A percentile compares a stretch with the other conserved stretches of the same genome.
phyloP scores from a whole-genome alignment of 2,888 invertebrate species.

The Boloria euphrosyne region DNA sequence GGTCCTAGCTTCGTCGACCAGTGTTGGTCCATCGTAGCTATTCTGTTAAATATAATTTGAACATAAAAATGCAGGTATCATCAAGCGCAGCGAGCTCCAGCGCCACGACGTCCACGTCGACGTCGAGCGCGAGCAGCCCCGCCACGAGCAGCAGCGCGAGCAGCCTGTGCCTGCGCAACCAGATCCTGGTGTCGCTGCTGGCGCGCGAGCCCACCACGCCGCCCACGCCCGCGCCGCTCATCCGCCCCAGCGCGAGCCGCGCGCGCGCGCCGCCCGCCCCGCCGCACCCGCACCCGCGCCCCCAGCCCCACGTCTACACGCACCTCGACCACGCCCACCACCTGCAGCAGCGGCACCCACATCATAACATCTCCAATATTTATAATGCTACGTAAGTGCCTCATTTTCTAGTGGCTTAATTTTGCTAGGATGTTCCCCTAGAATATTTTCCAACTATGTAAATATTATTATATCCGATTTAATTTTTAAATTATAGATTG shows the following conservation, averaged over 20 bases:
- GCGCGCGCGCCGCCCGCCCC: conserved; percentile 50
- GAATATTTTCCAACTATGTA: no score
- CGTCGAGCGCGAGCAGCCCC: conserved; percentile 62
- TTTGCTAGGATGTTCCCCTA: no score
- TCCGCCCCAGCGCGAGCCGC: conserved; percentile 81
- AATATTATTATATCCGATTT: no score
- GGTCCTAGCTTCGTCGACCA: no score
- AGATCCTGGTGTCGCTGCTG: conserved; percentile 91
- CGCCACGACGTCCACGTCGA: conserved; percentile 64
- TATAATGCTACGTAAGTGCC: conserved; percentile 45
- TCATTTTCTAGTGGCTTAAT: conserved; percentile 45
- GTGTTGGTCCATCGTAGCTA: no score
- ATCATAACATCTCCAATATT: conserved; percentile 49
- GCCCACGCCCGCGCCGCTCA: conserved; percentile 86
- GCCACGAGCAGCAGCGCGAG: conserved; percentile 58
- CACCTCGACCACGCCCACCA: conserved; percentile 40
- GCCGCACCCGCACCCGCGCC: conserved; percentile 54
- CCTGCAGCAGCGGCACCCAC: conserved; percentile 39
- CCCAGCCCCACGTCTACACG: conserved; percentile 48
- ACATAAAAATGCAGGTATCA: conserved; percentile 71
- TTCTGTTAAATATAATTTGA: conserved; percentile 5
- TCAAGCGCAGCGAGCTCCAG: conserved; percentile 79
- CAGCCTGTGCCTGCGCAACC: conserved; percentile 89
- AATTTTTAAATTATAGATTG: no score
- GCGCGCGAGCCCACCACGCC: conserved; percentile 88